Evolutionary conservation across 2,797 vertebrate species (phyloP).

Genomic region (Micrastur ruficollis): DNA sequence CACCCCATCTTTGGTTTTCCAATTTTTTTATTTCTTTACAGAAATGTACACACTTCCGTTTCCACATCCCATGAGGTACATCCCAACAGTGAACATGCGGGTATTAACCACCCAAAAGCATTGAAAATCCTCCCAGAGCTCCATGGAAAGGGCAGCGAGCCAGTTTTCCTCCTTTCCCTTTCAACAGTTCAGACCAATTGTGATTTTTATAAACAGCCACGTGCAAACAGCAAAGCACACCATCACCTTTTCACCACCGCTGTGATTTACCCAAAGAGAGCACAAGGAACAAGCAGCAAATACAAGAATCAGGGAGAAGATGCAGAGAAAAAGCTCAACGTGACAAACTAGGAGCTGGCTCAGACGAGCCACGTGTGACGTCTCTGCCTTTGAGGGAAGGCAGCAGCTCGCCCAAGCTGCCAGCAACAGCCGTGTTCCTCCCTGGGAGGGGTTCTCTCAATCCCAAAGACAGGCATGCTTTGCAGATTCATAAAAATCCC

Average conservation of each 20-base stretch:
- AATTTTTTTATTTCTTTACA: neutral
- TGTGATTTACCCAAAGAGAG: neutral
- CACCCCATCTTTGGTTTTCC: neutral
- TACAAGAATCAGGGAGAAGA: neutral
- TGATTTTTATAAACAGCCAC: neutral
- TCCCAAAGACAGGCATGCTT: neutral
- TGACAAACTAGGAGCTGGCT: neutral
- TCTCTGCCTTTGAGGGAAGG: neutral
- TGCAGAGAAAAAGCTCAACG: neutral
- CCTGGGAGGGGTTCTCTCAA: neutral
- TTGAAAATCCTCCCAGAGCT: neutral
- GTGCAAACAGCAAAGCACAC: neutral
- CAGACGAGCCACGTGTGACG: accelerated
- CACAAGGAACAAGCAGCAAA: neutral
- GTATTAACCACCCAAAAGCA: neutral
- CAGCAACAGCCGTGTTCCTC: neutral
- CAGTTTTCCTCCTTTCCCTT: neutral
- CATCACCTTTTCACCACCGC: neutral
- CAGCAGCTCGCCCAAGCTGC: neutral
- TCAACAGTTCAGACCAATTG: accelerated
- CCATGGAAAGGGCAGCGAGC: neutral
- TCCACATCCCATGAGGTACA: accelerated
- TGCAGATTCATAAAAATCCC: neutral
- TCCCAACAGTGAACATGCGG: accelerated
- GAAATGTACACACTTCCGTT: accelerated